A percentile compares a stretch with the other conserved stretches of the same genome.
phyloP scores from a whole-genome alignment of 2,888 invertebrate species.

The Chesias legatella region DNA sequence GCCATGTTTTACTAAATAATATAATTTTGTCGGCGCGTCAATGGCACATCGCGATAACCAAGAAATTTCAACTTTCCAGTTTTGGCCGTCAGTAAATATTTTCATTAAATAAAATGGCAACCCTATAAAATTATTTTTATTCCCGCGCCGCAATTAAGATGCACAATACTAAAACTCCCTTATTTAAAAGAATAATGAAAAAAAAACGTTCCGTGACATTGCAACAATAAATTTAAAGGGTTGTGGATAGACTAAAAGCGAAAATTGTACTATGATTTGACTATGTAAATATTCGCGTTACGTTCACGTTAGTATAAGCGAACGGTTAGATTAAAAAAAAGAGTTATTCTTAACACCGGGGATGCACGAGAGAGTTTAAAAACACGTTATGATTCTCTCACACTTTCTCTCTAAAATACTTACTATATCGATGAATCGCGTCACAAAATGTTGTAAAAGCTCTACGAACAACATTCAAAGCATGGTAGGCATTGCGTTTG shows the following conservation, averaged over 20 bases:
- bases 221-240: constrained; percentile 65
- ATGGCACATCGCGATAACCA: background rate
- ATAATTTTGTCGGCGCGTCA: too few relatives aligned
- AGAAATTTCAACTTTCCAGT: background rate
- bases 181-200: constrained; percentile 44
- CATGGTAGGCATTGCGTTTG: constrained; percentile 51
- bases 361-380: constrained; percentile 69
- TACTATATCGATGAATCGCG: constrained; percentile 40
- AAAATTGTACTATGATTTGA: constrained; percentile 33
- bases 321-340: constrained; percentile 63
- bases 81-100: background rate
- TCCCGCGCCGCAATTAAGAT: constrained; percentile 69
- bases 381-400: constrained; percentile 27
- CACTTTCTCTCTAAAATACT: constrained; percentile 66
- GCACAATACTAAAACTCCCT: constrained; percentile 79
- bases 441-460: constrained; percentile 46
- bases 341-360: constrained; percentile 63
- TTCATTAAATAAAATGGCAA: constrained; percentile 36
- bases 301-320: constrained; percentile 74
- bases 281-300: constrained; percentile 49
- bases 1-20: constrained; percentile 32
- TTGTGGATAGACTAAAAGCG: constrained; percentile 74
- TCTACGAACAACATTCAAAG: constrained; percentile 73
- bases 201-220: constrained; percentile 60
- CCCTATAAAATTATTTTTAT: constrained; percentile 29